A percentile compares a stretch with the other conserved stretches of the same genome.
Evolutionary conservation across 2,113 vertebrate genomes (phyloP).

Genomic region (Scomber scombrus): DNA sequence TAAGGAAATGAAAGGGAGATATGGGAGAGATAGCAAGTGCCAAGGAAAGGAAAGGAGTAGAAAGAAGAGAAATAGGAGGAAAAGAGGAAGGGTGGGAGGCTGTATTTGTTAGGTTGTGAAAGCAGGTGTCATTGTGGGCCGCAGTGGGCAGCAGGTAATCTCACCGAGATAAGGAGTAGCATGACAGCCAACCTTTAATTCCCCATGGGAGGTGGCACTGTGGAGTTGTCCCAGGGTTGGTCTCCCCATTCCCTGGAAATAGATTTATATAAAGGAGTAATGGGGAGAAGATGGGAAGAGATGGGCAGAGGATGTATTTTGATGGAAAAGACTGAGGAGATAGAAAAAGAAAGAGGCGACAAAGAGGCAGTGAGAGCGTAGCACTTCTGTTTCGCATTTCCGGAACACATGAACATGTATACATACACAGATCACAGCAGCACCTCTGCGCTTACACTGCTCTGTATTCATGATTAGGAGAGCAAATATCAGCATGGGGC

Average conservation of each 20-base stretch:
- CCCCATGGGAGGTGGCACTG: constrained; percentile 65
- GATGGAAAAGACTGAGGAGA: constrained; percentile 13
- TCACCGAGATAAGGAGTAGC: constrained; percentile 68
- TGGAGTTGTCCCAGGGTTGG: constrained; percentile 36
- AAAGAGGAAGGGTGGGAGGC: constrained; percentile 36
- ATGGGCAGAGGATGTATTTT: constrained; percentile 44
- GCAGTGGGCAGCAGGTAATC: constrained; percentile 73
- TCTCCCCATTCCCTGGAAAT: constrained; percentile 31
- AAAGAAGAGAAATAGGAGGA: constrained; percentile 36
- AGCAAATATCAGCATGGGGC: constrained; percentile 65
- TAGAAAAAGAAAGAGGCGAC: not conserved
- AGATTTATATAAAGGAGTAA: constrained; percentile 52
- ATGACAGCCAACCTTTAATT: constrained; percentile 75
- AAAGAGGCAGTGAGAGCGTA: not conserved
- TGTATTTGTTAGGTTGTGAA: constrained; percentile 55
- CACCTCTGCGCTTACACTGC: constrained; percentile 50
- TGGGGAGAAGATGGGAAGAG: constrained; percentile 8
- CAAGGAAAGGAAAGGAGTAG: constrained; percentile 3
- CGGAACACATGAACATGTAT: constrained; percentile 43
- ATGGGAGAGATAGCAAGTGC: constrained; percentile 37
- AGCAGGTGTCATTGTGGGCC: constrained; percentile 68
- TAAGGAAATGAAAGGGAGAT: constrained; percentile 35
- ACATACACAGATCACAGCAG: constrained; percentile 57
- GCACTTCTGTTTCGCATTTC: constrained; percentile 28
- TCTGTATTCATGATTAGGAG: constrained; percentile 77